Conservation (phyloP, 2,797 vertebrate genomes). For the Acanthurus lineatus region DNA sequence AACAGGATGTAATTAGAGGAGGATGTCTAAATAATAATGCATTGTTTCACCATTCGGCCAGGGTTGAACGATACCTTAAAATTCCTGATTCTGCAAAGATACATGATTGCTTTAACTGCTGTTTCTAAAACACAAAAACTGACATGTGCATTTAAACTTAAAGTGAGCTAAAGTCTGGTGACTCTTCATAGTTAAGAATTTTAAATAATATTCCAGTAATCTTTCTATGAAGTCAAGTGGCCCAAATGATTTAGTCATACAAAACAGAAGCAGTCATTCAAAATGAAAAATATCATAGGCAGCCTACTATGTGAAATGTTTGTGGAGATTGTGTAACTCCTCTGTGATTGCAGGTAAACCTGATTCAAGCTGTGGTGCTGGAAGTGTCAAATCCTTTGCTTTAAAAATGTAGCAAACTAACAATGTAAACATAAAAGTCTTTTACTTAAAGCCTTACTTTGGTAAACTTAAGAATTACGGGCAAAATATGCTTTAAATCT, state of each 20-base stretch:
- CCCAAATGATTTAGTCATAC: conserved; percentile 1
- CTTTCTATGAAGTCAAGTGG: neutral
- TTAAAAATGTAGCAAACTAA: neutral
- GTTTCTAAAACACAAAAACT: conserved; percentile 8
- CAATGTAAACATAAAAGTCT: neutral
- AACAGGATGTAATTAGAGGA: conserved; percentile 35
- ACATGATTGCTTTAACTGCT: conserved; percentile 5
- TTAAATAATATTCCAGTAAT: conserved; percentile 1
- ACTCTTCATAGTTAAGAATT: neutral
- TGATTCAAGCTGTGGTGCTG: neutral
- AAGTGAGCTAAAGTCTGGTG: neutral
- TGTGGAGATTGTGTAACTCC: neutral
- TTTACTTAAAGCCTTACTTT: neutral
- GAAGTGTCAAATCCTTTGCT: neutral
- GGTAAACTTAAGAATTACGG: neutral
- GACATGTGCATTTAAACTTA: neutral
- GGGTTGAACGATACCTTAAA: neutral
- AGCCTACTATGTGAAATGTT: neutral
- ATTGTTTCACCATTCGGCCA: conserved; percentile 19
- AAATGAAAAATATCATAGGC: conserved; percentile 14
- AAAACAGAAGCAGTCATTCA: conserved; percentile 11
- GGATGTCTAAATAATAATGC: conserved; percentile 21
- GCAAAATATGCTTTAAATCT: neutral
- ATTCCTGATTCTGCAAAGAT: conserved; percentile 15
- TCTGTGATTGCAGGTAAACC: neutral